phyloP scores from a whole-genome alignment of 2,888 invertebrate species.

The Geotrupes spiniger region DNA sequence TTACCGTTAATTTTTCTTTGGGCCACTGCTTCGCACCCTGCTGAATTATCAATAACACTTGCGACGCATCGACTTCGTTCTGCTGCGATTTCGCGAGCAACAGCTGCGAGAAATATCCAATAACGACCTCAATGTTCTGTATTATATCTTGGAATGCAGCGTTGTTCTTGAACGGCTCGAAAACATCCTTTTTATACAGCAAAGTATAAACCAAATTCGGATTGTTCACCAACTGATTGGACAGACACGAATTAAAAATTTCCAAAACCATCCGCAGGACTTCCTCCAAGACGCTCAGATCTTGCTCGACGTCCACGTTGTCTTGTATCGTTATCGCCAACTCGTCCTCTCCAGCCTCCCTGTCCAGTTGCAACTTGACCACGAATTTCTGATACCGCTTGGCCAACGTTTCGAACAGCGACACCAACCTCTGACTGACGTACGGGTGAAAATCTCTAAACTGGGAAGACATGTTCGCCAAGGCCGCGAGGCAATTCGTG shows the following conservation, averaged over 20 bases:
- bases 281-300: constrained; percentile 90
- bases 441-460: constrained; percentile 92
- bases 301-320: constrained; percentile 63
- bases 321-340: constrained; percentile 37
- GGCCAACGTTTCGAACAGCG: constrained; percentile 85
- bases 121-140: constrained; percentile 91
- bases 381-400: constrained; percentile 75
- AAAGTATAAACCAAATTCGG: constrained; percentile 93
- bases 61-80: constrained; percentile 75
- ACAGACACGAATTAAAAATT: constrained; percentile 93
- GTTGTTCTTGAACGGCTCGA: constrained; percentile 82
- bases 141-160: constrained; percentile 90
- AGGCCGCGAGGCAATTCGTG: constrained; percentile 95
- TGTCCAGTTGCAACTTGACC: constrained; percentile 28
- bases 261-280: constrained; percentile 95
- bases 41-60: constrained; percentile 85
- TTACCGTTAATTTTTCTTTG: constrained; percentile 86
- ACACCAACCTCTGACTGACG: constrained; percentile 91
- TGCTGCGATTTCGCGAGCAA: constrained; percentile 58
- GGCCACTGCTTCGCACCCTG: constrained; percentile 93
- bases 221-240: constrained; percentile 82
- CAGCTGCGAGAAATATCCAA: constrained; percentile 66
- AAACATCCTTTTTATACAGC: constrained; percentile 88
- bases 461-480: constrained; percentile 97
- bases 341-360: constrained; percentile 27